Evolutionary conservation across 2,888 invertebrate species (phyloP).

Genomic region (Eupithecia inturbata): DNA sequence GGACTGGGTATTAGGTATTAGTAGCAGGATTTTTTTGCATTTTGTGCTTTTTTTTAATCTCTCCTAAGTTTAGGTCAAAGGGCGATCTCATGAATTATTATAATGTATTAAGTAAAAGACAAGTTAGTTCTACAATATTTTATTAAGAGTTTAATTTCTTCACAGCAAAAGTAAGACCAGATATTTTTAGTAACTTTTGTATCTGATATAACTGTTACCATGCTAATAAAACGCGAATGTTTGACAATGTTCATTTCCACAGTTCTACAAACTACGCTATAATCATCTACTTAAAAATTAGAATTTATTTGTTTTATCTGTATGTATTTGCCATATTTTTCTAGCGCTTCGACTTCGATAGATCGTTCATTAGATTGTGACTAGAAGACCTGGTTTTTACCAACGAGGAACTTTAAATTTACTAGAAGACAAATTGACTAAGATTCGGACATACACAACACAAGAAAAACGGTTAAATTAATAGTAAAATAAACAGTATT

Average conservation of each 20-base stretch:
- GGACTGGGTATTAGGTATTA: too few relatives aligned
- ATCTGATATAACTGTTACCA: not conserved
- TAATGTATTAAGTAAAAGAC: not conserved
- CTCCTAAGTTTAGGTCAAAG: not conserved
- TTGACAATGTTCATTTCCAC: not conserved
- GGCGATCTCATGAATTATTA: not conserved
- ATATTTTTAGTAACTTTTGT: not conserved
- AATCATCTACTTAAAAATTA: not conserved
- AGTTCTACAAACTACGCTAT: slow-evolving; percentile 4
- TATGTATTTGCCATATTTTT: not conserved
- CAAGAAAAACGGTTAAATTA: not conserved
- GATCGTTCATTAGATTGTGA: not conserved
- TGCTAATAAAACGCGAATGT: not conserved
- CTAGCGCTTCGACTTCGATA: not conserved
- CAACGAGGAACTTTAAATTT: not conserved
- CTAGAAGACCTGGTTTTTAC: not conserved
- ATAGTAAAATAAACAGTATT: not conserved
- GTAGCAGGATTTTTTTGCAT: too few relatives aligned
- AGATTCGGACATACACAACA: not conserved
- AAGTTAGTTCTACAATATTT: not conserved
- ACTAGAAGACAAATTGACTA: not conserved
- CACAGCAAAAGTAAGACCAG: not conserved
- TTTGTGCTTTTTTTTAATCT: too few relatives aligned
- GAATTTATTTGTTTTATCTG: not conserved
- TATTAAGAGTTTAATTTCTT: not conserved